Percentiles rank a stretch among this genome's conserved stretches.
Conservation (phyloP, 2,797 vertebrate species). For the Pampus argenteus region DNA sequence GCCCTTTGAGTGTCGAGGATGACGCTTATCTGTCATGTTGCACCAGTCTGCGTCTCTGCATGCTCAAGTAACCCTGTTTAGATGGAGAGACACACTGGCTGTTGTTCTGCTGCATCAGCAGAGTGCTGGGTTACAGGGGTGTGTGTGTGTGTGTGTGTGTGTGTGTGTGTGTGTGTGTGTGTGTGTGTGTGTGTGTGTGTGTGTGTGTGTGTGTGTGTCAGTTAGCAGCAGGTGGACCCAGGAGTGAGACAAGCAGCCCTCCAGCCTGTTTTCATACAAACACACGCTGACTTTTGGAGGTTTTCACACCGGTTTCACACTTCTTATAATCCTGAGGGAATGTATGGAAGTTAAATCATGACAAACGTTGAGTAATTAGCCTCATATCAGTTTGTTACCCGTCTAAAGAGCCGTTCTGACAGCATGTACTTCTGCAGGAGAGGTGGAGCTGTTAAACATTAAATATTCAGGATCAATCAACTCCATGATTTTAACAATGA, state of each 20-base stretch:
- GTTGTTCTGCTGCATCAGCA: slow-evolving; percentile 69
- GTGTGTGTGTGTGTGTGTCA: slow-evolving; percentile 37
- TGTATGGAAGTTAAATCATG: not conserved
- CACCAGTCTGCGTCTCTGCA: slow-evolving; percentile 41
- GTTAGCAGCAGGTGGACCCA: slow-evolving; percentile 62
- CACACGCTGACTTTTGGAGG: slow-evolving; percentile 4
- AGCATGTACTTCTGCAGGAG: too few relatives aligned
- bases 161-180: slow-evolving; percentile 26
- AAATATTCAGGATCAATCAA: too few relatives aligned
- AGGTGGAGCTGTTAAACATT: too few relatives aligned
- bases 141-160: slow-evolving; percentile 34
- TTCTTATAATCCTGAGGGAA: not conserved
- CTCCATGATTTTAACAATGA: too few relatives aligned
- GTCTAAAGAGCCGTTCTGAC: not conserved
- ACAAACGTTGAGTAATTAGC: not conserved
- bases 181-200: slow-evolving; percentile 9
- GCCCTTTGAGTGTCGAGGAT: slow-evolving; percentile 16
- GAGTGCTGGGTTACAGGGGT: slow-evolving; percentile 62
- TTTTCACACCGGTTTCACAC: slow-evolving; percentile 30
- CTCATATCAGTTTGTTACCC: not conserved
- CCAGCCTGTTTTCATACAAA: slow-evolving; percentile 28
- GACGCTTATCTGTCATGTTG: slow-evolving; percentile 50
- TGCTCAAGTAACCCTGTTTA: slow-evolving; percentile 51
- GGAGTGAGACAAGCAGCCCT: slow-evolving; percentile 33
- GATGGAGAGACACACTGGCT: slow-evolving; percentile 50